These are phyloP conservation scores for Neolamprologus caudopunctatus DNA, from an alignment of 2,113 vertebrate genomes.

Conservation along the genomic window DNA sequence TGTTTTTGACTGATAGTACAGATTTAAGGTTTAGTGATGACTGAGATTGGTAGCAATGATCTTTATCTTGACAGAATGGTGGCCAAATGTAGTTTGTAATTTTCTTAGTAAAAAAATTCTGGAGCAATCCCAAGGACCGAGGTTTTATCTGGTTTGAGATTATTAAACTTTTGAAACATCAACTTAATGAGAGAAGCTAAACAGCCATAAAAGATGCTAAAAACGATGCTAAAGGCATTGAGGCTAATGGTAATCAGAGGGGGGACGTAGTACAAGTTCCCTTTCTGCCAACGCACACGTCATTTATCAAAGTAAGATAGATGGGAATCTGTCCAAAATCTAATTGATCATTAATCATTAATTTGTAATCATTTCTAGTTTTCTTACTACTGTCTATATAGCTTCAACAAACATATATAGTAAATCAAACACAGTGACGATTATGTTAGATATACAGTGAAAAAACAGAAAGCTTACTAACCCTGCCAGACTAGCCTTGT, in stretches of 20 bases:
- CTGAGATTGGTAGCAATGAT: not conserved
- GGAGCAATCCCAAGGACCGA: not conserved
- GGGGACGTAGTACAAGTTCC: not conserved
- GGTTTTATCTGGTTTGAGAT: not conserved
- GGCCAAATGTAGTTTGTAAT: not conserved
- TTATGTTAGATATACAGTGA: not conserved
- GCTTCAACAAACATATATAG: not conserved
- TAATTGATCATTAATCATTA: not conserved
- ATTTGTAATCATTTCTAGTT: not conserved
- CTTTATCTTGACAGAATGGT: not conserved
- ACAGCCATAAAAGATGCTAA: not conserved
- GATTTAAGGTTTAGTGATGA: not conserved
- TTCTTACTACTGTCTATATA: not conserved
- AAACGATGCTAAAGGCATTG: not conserved
- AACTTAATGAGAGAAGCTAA: not conserved
- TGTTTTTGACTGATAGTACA: not conserved
- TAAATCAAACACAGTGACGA: not conserved
- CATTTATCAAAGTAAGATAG: not conserved
- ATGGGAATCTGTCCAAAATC: not conserved
- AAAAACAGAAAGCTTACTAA: not conserved
- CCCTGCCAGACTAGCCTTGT: not conserved
- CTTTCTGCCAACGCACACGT: not conserved
- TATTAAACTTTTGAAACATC: not conserved
- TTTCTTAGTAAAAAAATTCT: not conserved
- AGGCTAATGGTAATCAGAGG: not conserved